A percentile compares a stretch with the other conserved stretches of the same genome.
These are phyloP conservation scores for Sipha flava DNA, from an alignment of 1,140 invertebrate species.

Conservation along the genomic window DNA sequence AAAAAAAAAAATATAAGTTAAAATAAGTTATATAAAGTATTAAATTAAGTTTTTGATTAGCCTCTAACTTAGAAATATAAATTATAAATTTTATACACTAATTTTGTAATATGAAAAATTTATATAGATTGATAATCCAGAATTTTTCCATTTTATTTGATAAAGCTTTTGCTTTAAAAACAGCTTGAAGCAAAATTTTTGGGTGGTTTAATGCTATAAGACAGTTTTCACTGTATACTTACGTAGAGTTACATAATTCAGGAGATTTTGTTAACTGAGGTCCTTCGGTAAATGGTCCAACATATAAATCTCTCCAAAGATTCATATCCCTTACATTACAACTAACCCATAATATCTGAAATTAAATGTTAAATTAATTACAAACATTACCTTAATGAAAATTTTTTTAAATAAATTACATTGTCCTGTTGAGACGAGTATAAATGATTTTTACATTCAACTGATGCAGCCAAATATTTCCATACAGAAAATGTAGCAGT, in stretches of 20 bases:
- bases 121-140: too few relatives aligned
- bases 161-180: neutral
- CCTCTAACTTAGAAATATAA: too few relatives aligned
- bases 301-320: slow-evolving; percentile 78
- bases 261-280: slow-evolving; percentile 10
- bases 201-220: too few relatives aligned
- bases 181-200: too few relatives aligned
- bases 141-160: too few relatives aligned
- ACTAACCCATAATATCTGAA: slow-evolving; percentile 74
- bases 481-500: slow-evolving; percentile 78
- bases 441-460: slow-evolving; percentile 76
- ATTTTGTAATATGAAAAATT: too few relatives aligned
- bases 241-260: slow-evolving; percentile 16
- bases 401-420: slow-evolving; percentile 41
- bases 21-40: too few relatives aligned
- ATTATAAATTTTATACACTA: too few relatives aligned
- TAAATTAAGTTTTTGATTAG: too few relatives aligned
- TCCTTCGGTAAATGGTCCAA: slow-evolving; percentile 48
- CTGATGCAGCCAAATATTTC: slow-evolving; percentile 64
- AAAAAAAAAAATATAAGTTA: too few relatives aligned
- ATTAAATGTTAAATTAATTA: slow-evolving; percentile 38
- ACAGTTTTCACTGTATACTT: neutral
- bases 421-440: slow-evolving; percentile 55
- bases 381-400: neutral
- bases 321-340: slow-evolving; percentile 71